A percentile compares a stretch with the other conserved stretches of the same genome.
Evolutionary conservation across 2,888 invertebrate species (phyloP).

Genomic region (Linnaemya vulpina): DNA sequence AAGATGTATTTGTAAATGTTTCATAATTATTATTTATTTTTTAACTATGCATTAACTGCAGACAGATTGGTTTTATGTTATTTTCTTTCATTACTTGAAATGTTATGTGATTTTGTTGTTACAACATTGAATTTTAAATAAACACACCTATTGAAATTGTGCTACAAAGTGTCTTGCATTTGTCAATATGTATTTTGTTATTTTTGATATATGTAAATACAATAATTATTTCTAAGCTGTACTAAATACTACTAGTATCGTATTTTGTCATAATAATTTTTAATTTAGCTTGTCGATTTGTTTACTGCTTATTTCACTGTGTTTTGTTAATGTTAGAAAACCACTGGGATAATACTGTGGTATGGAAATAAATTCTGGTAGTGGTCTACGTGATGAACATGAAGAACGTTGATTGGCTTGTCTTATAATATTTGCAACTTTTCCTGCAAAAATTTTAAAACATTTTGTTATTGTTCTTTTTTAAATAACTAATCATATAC

Average conservation of each 20-base stretch:
- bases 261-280: slow-evolving; percentile 19
- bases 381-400: slow-evolving; percentile 74
- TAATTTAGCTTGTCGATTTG: slow-evolving; percentile 8
- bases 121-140: slow-evolving; percentile 50
- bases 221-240: slow-evolving; percentile 61
- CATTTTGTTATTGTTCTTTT: neutral
- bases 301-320: slow-evolving; percentile 74
- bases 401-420: slow-evolving; percentile 78
- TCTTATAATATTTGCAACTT: slow-evolving; percentile 81
- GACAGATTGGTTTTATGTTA: slow-evolving; percentile 32
- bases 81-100: slow-evolving; percentile 19
- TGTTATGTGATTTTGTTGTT: slow-evolving; percentile 42
- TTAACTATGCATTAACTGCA: slow-evolving; percentile 58
- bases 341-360: slow-evolving; percentile 83
- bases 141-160: slow-evolving; percentile 57
- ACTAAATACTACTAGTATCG: slow-evolving; percentile 48
- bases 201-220: slow-evolving; percentile 43
- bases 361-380: slow-evolving; percentile 81
- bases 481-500: slow-evolving; percentile 72
- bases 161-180: slow-evolving; percentile 55
- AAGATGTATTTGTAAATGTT: slow-evolving; percentile 49
- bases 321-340: slow-evolving; percentile 80
- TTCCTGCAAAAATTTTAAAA: slow-evolving; percentile 75
- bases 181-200: slow-evolving; percentile 6
- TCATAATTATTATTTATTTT: slow-evolving; percentile 46